Base-by-base conservation (phyloP, 2,797 vertebrate genomes). In the Sibirionetta formosa region DNA sequence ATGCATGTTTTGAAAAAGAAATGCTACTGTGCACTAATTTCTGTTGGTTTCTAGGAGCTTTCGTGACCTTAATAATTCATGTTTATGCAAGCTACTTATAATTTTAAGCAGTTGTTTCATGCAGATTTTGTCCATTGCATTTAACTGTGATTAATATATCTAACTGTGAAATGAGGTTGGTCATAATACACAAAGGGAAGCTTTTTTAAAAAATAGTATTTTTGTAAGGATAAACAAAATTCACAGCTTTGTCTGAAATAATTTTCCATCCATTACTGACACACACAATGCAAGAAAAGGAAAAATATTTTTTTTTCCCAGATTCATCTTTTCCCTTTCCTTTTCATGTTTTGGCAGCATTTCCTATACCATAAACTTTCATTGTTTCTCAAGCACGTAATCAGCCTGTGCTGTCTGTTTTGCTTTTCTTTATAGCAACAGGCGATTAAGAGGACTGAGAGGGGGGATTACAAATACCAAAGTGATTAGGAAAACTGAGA, bases 1-100 rank as follows among this genome's bases (percentile, higher is more conserved):
- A 97, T 96, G 95, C 82, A 70, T 94, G 87, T 80, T 90, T 94
- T 92, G 80, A 92, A 96, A 93, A 85, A 77, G 23, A 95, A 94
- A 88, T 58, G 66, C 79, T 90, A 97, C 70, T 65, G 42, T 87
- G 92, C 81, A 81, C 81, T 87, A 72, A 86, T 94, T 93, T 90
- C 33, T 8, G 78, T 70, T 94, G 69, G 68, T 94, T 97, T 96
- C 96, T 63, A 81, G 79, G 71, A 96, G 94, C 76, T 88, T 95
- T 94, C 84, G 71, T 96, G 95, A 95, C 96, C 91, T 97, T 95
- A 97, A 97, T 96, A 97, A 97, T 97, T 96, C 72, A 97, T 96
- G 96, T 96, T 95, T 93, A 94, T 96, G 94, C 95, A 96, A 96
- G 72, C 92, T 84, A 80, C 73, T 96, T 96, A 94, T 94, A 86